These are phyloP conservation scores for Hydractinia symbiolongicarpus DNA, from an alignment of 30 jellyfish, hydroid and myxozoan species.

Conservation along the genomic window DNA sequence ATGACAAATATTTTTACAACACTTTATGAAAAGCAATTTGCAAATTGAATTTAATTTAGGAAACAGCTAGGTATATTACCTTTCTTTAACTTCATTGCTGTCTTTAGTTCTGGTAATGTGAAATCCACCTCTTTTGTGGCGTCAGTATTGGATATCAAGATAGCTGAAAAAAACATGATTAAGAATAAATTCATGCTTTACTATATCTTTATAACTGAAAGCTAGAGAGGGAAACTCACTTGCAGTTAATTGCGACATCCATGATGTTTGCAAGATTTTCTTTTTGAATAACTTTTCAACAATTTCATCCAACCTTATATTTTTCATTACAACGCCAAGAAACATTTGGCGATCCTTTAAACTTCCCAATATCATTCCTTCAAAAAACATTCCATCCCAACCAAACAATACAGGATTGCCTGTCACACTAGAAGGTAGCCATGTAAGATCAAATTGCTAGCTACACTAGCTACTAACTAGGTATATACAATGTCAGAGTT, in stretches of 20 bases:
- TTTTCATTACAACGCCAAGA: conserved; percentile 19
- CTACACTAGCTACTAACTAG: no score
- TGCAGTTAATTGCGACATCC: conserved; percentile 19
- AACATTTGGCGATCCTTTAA: conserved; percentile 13
- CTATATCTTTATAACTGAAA: background rate
- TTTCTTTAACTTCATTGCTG: background rate
- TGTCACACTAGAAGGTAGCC: background rate
- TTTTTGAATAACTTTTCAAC: conserved; percentile 9
- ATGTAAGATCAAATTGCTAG: background rate
- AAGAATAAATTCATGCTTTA: background rate
- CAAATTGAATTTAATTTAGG: background rate
- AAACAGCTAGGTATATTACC: background rate
- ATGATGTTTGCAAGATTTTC: background rate
- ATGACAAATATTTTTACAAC: background rate
- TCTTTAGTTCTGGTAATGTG: background rate
- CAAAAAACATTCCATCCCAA: conserved; percentile 19
- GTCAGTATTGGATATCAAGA: conserved; percentile 4
- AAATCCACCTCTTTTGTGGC: background rate
- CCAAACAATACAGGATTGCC: conserved; percentile 23
- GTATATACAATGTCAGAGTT: no score
- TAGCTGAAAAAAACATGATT: background rate
- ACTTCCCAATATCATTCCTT: background rate
- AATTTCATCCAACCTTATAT: conserved; percentile 29
- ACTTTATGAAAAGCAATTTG: background rate
- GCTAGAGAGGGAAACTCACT: background rate